Conservation (phyloP, 2,113 vertebrate genomes). For the human (Homo sapiens) region GRCh38 chr20:48137001-48137500, state of each 20-base stretch:
- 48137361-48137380: background rate
- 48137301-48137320: background rate
- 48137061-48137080: no score
- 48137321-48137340: background rate
- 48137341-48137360: background rate
- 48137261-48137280: background rate
- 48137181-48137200: background rate
- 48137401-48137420: background rate
- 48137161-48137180: background rate
- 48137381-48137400: background rate
- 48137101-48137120: no score
- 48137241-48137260: background rate
- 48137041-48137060: no score
- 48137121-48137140: no score
- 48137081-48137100: no score
- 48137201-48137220: background rate
- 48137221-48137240: background rate
- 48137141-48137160: no score
- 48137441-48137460: background rate
- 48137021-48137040: no score
- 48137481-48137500: background rate
- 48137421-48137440: background rate
- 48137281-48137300: background rate
- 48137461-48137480: background rate
- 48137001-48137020: no score